Evolutionary conservation across 2,113 vertebrate genomes (phyloP), one percentile per base, ranked within the genome.

Genomic region (Felis chaus): DNA sequence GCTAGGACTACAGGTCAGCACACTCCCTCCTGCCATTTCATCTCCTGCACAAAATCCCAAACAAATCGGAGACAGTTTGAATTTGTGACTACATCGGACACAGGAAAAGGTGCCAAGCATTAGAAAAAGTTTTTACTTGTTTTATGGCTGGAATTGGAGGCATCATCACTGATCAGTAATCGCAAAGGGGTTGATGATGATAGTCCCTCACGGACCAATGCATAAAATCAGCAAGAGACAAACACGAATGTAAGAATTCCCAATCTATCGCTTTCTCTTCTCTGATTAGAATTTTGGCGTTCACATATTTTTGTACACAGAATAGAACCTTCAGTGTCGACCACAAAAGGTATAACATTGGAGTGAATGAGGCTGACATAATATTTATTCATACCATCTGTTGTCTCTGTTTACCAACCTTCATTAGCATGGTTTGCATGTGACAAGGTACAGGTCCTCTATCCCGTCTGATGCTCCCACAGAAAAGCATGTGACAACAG

Each of bases 401-500:
- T 31, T 39, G 14, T 39, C 65, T 45, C 48, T 36, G 65, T 50
- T 25, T 76, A 21, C 25, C 31, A 31, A 1, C 7, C 19, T 36
- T 4, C 57, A 61, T 48, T 31, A 48, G 50, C 25, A 10, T 0
- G 2, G 18, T 69, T 57, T 3, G 31, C 61, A 41, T n/a, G 33
- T 9, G 69, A 23, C 4, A 12, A 0, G 3, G 1, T 23, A 41
- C 3, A 57, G 48, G 1, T 68, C 66, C 4, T 23, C 23, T 12
- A 0, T 14, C 27, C 23, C 21, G 21, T 18, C 3, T 3, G 2
- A 2, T 3, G 21, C 14, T 29, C 33, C 11, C 48, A 36, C 3
- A 19, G 13, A 88, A 5, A 8, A 12, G 4, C 7, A 0, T 18
- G 4, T 1, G 3, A 39, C 3, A 29, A 5, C 61, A 29, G 16